Percentiles rank a stretch among this genome's conserved stretches.
phyloP scores from a whole-genome alignment of 2,797 vertebrate genomes.

The Chiroxiphia lanceolata region DNA sequence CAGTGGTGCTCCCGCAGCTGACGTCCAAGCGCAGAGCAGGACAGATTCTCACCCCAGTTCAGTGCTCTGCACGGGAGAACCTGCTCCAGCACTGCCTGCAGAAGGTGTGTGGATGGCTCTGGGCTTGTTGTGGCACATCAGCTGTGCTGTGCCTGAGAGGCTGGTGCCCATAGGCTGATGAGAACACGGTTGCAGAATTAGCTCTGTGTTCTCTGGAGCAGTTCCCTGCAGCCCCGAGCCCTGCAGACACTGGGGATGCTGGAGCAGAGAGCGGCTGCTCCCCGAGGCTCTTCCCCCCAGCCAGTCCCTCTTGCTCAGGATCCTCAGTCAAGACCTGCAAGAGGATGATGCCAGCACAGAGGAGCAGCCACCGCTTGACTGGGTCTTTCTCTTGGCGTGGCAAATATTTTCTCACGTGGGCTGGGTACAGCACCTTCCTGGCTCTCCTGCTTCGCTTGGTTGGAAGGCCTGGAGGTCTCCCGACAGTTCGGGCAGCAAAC shows the following conservation, averaged over 20 bases:
- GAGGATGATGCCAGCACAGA: slow-evolving; percentile 37
- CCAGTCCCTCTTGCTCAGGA: background rate
- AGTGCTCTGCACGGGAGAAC: background rate
- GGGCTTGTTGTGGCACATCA: background rate
- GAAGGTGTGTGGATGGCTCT: accelerated
- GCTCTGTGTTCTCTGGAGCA: background rate
- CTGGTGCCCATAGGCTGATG: background rate
- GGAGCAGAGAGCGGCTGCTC: background rate
- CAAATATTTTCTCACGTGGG: slow-evolving; percentile 35
- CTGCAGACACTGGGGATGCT: accelerated
- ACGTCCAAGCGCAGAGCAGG: background rate
- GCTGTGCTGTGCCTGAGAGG: background rate
- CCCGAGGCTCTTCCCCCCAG: background rate
- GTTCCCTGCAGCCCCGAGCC: background rate
- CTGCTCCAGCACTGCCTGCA: background rate
- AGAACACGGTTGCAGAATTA: accelerated
- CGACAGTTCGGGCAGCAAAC: background rate
- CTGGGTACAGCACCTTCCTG: slow-evolving; percentile 61
- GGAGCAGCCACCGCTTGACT: slow-evolving; percentile 46
- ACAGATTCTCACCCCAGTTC: background rate
- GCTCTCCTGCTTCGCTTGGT: slow-evolving; percentile 29
- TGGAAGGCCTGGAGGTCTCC: slow-evolving; percentile 19
- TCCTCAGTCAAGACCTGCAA: background rate
- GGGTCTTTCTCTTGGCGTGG: slow-evolving; percentile 45
- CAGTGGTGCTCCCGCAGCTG: background rate